Percentiles rank a stretch among this genome's conserved stretches.
Conservation (phyloP, 2,888 invertebrate species). For the Neoascia interrupta region DNA sequence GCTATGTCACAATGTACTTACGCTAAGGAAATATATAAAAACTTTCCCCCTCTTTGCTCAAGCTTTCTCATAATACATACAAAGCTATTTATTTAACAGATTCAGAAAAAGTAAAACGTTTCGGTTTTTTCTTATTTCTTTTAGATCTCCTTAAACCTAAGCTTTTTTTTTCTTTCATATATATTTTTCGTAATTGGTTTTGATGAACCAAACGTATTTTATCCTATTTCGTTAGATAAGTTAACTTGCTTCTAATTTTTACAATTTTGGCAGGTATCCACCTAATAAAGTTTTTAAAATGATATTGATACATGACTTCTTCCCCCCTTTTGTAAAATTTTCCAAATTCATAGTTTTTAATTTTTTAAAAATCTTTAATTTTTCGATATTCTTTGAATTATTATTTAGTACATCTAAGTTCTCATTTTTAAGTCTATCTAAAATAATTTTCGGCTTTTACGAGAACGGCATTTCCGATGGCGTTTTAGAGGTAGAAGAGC, state of each 20-base stretch:
- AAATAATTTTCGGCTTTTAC: too few relatives aligned
- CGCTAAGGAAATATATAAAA: constrained; percentile 4
- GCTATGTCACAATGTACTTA: too few relatives aligned
- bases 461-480: too few relatives aligned
- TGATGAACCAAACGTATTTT: constrained; percentile 8
- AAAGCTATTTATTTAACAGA: not conserved
- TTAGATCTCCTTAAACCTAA: not conserved
- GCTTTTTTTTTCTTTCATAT: not conserved
- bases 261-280: too few relatives aligned
- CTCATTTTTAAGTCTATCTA: constrained; percentile 1
- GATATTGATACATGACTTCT: too few relatives aligned
- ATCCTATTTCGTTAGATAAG: constrained; percentile 1
- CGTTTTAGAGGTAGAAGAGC: too few relatives aligned
- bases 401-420: not conserved
- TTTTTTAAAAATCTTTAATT: not conserved
- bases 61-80: not conserved
- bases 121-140: not conserved
- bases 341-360: not conserved
- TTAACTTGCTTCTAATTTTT: too few relatives aligned
- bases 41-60: constrained; percentile 23
- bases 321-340: not conserved
- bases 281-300: too few relatives aligned
- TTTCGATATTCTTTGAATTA: not conserved
- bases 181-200: constrained; percentile 14
- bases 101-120: constrained; percentile 3